Evolutionary conservation across 2,888 invertebrate species (phyloP), one percentile per base, ranked within the genome.

Genomic region (Cheilosia vulpina): DNA sequence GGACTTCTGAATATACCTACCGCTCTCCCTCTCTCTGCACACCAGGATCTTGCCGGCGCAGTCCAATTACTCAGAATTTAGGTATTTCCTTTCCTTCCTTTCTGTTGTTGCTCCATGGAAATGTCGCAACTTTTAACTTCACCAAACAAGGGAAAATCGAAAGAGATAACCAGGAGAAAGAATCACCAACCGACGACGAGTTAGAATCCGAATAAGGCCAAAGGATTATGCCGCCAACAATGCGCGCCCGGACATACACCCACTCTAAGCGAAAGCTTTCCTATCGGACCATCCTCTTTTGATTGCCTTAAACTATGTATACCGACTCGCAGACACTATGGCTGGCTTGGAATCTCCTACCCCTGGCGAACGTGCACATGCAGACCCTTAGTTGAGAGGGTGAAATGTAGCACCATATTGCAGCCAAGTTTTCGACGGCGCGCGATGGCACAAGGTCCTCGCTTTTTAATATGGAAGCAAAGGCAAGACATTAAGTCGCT

Each of bases 31-130:
- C 34, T 38, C 34, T 38, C 34, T 38, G 34, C 34, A 38, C 34
- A 38, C 13, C 27, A 50, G 21, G 50, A 21, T 21, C 52, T 50
- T 2, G n/a, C 19, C 58, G 24, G 21, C 63, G 52, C 69, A 69
- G 76, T 76, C 84, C 80, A 85, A 85, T 85, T 85, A 85, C 80
- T 85, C 80, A 62, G 69, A 71, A 62, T 84, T 63, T 45, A 4
- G 11, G 13, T 11, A 50, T 4, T 13, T 17, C 4, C 24, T 24
- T 13, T 24, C 24, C 60, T 69, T 75, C 41, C 19, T 69, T 21
- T 19, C 7, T 15, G 45, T n/a, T 17, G 17, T 45, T 17, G 15
- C 21, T 58, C 50, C 63, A 27, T 63, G 71, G 5, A 75, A 76
- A 60, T 80, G 80, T 80, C 76, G 55, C 80, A 71, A 76, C 41